Conservation (phyloP, 2,797 vertebrate species). For the Gallinago solitaria region DNA sequence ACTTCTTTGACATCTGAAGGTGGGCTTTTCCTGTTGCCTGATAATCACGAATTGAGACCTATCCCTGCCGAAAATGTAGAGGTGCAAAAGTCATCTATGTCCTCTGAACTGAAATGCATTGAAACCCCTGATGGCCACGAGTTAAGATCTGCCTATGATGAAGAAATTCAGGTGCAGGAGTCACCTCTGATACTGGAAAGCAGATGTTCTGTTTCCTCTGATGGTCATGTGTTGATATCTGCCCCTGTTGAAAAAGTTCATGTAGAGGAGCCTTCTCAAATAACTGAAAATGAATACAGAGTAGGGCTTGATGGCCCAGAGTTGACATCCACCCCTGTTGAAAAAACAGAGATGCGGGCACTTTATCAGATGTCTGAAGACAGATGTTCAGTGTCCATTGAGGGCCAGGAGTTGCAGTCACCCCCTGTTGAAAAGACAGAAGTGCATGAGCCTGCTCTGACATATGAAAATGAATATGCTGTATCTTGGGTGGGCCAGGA, state of each 20-base stretch:
- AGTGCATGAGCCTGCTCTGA: background rate
- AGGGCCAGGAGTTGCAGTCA: background rate
- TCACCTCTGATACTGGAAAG: background rate
- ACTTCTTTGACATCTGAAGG: background rate
- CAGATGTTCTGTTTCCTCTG: background rate
- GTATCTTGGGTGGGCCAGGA: slow-evolving; percentile 14
- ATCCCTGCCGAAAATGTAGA: slow-evolving; percentile 18
- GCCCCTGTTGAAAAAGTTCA: background rate
- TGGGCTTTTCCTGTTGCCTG: background rate
- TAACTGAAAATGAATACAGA: background rate
- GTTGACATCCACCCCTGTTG: background rate
- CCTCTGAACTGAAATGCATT: slow-evolving; percentile 44
- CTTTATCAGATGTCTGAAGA: background rate
- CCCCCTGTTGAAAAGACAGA: background rate
- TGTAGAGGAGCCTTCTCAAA: background rate
- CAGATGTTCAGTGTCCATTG: background rate
- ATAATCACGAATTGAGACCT: background rate
- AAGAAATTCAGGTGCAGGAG: background rate
- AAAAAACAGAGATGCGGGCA: background rate
- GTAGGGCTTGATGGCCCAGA: background rate
- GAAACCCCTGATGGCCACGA: slow-evolving; percentile 33
- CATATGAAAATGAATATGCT: background rate
- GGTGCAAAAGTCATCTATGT: background rate
- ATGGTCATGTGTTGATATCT: background rate
- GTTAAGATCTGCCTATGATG: background rate